These are phyloP conservation scores for Drosophila equinoxialis DNA, from an alignment of 1,140 invertebrate species.

Conservation along the genomic window DNA sequence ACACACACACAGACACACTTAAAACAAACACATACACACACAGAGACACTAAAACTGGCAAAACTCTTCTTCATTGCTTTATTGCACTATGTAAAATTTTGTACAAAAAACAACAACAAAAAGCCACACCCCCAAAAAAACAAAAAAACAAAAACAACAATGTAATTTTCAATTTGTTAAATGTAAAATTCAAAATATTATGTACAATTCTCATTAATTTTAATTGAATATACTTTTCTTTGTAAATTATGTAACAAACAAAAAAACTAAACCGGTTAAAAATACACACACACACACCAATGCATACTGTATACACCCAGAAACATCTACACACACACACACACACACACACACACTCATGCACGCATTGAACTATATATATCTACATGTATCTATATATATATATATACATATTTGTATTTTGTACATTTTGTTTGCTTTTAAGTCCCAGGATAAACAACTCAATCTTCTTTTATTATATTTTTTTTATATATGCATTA, in stretches of 20 bases:
- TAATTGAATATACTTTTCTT: slow-evolving; percentile 38
- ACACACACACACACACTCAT: slow-evolving; percentile 12
- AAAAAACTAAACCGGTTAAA: slow-evolving; percentile 26
- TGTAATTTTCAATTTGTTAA: slow-evolving; percentile 76
- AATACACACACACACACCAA: slow-evolving; percentile 8
- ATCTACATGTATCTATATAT: slow-evolving; percentile 27
- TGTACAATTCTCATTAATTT: slow-evolving; percentile 67
- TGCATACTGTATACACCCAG: slow-evolving; percentile 11
- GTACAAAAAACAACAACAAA: slow-evolving; percentile 61
- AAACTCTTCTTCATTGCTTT: slow-evolving; percentile 69
- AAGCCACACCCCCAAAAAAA: slow-evolving; percentile 43
- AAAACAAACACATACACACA: slow-evolving; percentile 30
- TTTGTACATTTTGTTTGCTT: slow-evolving; percentile 71
- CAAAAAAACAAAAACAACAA: slow-evolving; percentile 33
- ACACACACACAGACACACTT: slow-evolving; percentile 45
- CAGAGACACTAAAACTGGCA: slow-evolving; percentile 35
- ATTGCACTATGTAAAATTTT: slow-evolving; percentile 79
- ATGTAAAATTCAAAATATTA: slow-evolving; percentile 40
- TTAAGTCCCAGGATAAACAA: slow-evolving; percentile 54
- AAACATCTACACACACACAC: slow-evolving; percentile 1
- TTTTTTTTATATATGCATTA: slow-evolving; percentile 67
- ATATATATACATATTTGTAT: slow-evolving; percentile 58
- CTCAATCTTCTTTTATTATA: slow-evolving; percentile 48
- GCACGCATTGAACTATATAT: slow-evolving; percentile 24
- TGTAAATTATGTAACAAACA: slow-evolving; percentile 51